A percentile compares a stretch with the other conserved stretches of the same genome.
These are phyloP conservation scores for Meiosimyza platycephala DNA, from an alignment of 2,888 invertebrate species.

Conservation along the genomic window DNA sequence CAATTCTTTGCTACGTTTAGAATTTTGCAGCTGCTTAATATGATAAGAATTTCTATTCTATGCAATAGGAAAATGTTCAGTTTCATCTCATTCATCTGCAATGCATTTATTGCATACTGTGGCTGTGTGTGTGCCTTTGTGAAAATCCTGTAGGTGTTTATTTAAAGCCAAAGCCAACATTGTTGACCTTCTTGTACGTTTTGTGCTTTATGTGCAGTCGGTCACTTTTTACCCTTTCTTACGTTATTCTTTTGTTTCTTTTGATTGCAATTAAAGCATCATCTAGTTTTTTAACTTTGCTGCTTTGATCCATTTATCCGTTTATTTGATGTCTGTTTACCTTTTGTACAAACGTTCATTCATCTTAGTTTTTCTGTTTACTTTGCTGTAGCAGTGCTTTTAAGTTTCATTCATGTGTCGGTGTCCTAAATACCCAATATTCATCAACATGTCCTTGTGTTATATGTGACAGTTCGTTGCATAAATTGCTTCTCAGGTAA, in stretches of 20 bases:
- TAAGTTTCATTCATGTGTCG: too few species aligned
- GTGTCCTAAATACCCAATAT: neutral
- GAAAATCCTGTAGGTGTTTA: slow-evolving; percentile 10
- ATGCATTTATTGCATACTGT: neutral
- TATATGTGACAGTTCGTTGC: neutral
- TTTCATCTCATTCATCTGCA: too few species aligned
- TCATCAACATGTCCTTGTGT: neutral
- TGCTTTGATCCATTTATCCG: too few species aligned
- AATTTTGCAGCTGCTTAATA: too few species aligned
- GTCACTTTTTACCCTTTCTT: neutral
- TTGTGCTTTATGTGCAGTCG: neutral
- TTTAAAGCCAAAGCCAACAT: slow-evolving; percentile 19
- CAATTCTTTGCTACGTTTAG: too few species aligned
- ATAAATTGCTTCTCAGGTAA: neutral
- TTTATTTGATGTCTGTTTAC: too few species aligned
- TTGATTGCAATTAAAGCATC: slow-evolving; percentile 5
- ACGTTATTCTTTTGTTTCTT: neutral
- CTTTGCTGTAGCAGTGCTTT: too few species aligned
- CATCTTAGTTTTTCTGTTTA: too few species aligned
- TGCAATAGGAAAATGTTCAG: too few species aligned
- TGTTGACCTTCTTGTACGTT: slow-evolving; percentile 12
- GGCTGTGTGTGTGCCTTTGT: neutral
- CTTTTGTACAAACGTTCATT: too few species aligned
- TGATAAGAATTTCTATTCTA: too few species aligned
- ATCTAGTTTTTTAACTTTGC: slow-evolving; percentile 11